These are phyloP conservation scores for Perccottus glenii DNA, from an alignment of 2,113 vertebrate species.

Conservation along the genomic window DNA sequence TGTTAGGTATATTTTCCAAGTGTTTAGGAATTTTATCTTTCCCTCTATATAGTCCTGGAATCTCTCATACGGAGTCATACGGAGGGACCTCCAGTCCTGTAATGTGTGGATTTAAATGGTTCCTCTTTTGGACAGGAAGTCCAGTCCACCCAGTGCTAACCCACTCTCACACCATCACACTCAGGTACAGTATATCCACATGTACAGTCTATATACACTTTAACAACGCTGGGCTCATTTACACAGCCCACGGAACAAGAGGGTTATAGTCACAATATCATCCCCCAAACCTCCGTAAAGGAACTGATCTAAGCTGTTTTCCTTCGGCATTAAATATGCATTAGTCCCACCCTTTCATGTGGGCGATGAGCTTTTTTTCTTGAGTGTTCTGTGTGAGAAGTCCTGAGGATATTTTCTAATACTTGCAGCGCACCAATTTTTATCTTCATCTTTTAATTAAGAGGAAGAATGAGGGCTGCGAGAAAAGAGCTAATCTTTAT, in stretches of 20 bases:
- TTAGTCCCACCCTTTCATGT: slow-evolving; percentile 75
- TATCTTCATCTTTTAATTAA: slow-evolving; percentile 80
- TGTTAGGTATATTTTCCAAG: too few relatives aligned
- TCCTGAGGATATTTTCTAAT: slow-evolving; percentile 74
- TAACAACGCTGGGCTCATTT: slow-evolving; percentile 19
- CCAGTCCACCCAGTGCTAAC: neutral
- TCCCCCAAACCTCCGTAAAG: slow-evolving; percentile 45
- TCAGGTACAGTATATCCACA: slow-evolving; percentile 5
- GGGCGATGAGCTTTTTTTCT: slow-evolving; percentile 41
- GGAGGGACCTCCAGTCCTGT: neutral
- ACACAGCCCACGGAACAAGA: slow-evolving; percentile 48
- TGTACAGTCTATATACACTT: neutral
- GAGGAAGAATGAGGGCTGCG: slow-evolving; percentile 71
- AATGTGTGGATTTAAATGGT: neutral
- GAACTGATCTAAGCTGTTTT: slow-evolving; percentile 72
- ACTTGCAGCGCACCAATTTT: slow-evolving; percentile 63
- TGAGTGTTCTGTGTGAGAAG: slow-evolving; percentile 56
- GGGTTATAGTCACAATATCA: slow-evolving; percentile 50
- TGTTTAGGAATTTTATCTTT: neutral
- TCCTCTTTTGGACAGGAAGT: slow-evolving; percentile 2
- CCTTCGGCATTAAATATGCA: slow-evolving; percentile 76
- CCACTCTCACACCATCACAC: slow-evolving; percentile 2
- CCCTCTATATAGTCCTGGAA: neutral
- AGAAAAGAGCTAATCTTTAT: slow-evolving; percentile 79
- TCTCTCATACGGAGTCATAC: neutral